Evolutionary conservation across 1,140 invertebrate species (phyloP), one percentile per base, ranked within the genome.

Genomic region (Platorchestia sp.): DNA sequence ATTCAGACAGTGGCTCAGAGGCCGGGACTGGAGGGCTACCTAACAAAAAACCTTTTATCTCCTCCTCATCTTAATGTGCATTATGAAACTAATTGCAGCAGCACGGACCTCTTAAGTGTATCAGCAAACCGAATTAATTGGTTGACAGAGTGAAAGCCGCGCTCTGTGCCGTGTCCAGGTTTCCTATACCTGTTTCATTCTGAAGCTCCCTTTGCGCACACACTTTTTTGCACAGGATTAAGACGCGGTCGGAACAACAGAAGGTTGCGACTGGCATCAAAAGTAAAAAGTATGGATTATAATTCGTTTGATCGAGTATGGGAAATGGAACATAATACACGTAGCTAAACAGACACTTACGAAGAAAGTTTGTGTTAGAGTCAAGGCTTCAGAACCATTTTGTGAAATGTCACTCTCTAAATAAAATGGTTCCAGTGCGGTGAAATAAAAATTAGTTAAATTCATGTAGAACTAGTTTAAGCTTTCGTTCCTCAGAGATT

Each of bases 31-130:
- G 59, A 75, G 59, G 59, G 59, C 27, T 10, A 75, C 10, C 59
- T 75, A 75, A 75, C 87, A 89, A 89, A 93, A 93, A 93, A 93
- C 40, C 43, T 40, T 45, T 45, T 93, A 93, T 93, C 91, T 93
- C 40, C 19, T 6, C 91, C 41, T 93, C 91, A 93, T 93, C 91
- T 93, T 93, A 93, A 93, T 93, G 91, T 93, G 43, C 91, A 93
- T 93, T 93, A 93, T 93, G 91, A 93, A 93, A 93, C 43, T 93
- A 93, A 93, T 93, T 93, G 91, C 91, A 45, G 91, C 91, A 44
- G 91, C 91, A 47, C 45, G 91, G 91, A n/a, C 45, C 45, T 40
- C 91, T 93, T 93, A 93, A 93, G 91, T 93, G 91, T 93, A 93
- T 93, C 91, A 45, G 91, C 91, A 93, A 93, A 93, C 91, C 45